Evolutionary conservation across 2,888 invertebrate species (phyloP), one percentile per base, ranked within the genome.

Genomic region (Parnassius smintheus): DNA sequence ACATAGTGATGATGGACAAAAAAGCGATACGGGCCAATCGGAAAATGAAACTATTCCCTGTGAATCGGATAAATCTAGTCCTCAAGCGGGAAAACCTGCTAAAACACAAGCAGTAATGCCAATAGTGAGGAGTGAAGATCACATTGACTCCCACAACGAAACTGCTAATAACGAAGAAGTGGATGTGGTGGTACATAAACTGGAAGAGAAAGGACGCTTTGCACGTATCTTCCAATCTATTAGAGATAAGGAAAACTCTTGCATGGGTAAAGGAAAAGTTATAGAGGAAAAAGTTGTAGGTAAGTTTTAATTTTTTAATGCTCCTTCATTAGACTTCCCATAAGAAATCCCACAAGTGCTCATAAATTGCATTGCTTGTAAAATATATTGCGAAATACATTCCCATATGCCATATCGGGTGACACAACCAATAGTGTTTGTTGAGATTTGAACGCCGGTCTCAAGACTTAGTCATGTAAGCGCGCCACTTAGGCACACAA

Each of bases 41-140:
- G 92, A 92, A 66, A 91, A 91, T 66, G 92, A 92, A 66, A 92
- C 92, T 0, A 91, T 92, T 61, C 86, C 89, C 0, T 92, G 92
- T 70, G 88, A 81, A 8, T 92, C 92, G 0, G 91, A 90, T 65
- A 92, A 92, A 67, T 91, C 91, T 3, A 92, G 92, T 71, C 92
- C 92, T 9, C 88, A 83, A 65, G 72, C 80, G 7, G 87, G 81
- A 0, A 92, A 91, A 70, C 81, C 81, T 8, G 73, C 83, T 4
- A 92, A 91, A 70, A 92, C 90, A 1, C 92, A 92, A 73, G 92
- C 92, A 1, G 92, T 92, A 42, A 81, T 92, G 80, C 92, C 92
- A 2, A 91, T 91, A 66, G 85, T 91, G 11, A 75, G 92, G 49
- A 88, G 88, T 65, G 92, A 91, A 66, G 92, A 92, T 65, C 78